Evolutionary conservation across 2,888 invertebrate species (phyloP), one percentile per base, ranked within the genome.

Genomic region (Omphaloscelis lunosa): DNA sequence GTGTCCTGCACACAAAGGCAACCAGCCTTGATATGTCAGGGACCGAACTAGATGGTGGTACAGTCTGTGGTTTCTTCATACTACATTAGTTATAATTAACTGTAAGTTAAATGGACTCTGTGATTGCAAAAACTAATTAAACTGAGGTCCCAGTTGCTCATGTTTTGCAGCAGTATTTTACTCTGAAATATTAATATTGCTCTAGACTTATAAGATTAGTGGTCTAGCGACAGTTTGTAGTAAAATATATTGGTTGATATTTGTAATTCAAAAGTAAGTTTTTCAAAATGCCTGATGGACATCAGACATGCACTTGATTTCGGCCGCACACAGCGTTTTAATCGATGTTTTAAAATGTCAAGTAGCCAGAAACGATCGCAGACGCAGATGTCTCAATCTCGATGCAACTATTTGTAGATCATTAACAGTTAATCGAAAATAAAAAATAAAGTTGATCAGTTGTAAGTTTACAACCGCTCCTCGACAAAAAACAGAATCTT

Each of bases 11-110:
- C 82, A 85, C 86, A 84, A 90, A 89, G 86, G 84, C 77, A 82
- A 66, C 62, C 80, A 80, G 82, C 91, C 91, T 93, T 92, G 90
- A 87, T 75, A 79, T 89, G 91, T 93, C 92, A 92, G 90, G 90
- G 90, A 92, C 90, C 90, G 77, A 84, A 78, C 77, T 56, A 70
- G 59, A 34, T 53, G 39, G 41, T 53, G 48, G 41, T 70, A 34
- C 53, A 56, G 56, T 58, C 66, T 80, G 76, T 67, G 68, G 79
- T 82, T 87, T 75, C 72, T 77, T 77, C 65, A 78, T 72, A 67
- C 65, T 74, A 20, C 71, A 76, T 73, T 72, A 29, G 41, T 69
- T 74, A 58, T 85, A 69, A 81, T 85, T 72, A 82, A 39, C 41
- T 51, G 51, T 27, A 3, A 58, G 45, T 65, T 48, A 77, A 77